Evolutionary conservation across 2,797 vertebrate genomes (phyloP).

Genomic region (Gymnopithys bicolor): DNA sequence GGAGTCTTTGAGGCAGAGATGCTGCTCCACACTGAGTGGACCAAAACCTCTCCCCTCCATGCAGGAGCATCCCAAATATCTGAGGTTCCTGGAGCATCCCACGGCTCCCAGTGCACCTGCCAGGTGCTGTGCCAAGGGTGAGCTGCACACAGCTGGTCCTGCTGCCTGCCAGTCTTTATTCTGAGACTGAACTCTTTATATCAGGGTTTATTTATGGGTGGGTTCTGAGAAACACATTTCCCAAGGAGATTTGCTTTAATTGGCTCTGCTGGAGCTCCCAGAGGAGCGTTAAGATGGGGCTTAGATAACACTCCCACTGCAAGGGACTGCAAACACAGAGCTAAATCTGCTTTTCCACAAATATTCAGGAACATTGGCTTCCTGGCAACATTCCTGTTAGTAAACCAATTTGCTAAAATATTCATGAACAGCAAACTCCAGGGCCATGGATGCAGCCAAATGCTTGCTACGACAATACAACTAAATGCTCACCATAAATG

Average conservation of each 20-base stretch:
- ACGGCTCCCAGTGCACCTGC: background rate
- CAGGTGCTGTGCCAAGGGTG: background rate
- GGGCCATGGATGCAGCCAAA: background rate
- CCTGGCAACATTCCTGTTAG: slow-evolving; percentile 30
- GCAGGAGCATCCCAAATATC: background rate
- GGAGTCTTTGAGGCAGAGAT: background rate
- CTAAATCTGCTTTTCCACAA: slow-evolving; percentile 8
- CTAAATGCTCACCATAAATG: background rate
- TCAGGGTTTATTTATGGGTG: background rate
- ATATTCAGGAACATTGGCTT: slow-evolving; percentile 40
- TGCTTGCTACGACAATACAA: background rate
- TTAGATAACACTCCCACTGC: background rate
- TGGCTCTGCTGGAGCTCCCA: background rate
- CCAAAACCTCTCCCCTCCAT: accelerated
- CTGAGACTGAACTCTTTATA: background rate
- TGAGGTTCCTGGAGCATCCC: background rate
- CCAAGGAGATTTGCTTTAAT: background rate
- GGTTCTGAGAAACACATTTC: background rate
- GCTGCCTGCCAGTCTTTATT: background rate
- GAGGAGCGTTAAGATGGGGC: background rate
- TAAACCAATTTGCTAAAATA: slow-evolving; percentile 60
- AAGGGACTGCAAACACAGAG: background rate
- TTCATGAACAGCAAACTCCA: slow-evolving; percentile 30
- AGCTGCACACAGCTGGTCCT: background rate
- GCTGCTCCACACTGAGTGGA: accelerated